A percentile compares a stretch with the other conserved stretches of the same genome.
Evolutionary conservation across 2,113 vertebrate genomes (phyloP).

Genomic region (Megaceryle torquata): DNA sequence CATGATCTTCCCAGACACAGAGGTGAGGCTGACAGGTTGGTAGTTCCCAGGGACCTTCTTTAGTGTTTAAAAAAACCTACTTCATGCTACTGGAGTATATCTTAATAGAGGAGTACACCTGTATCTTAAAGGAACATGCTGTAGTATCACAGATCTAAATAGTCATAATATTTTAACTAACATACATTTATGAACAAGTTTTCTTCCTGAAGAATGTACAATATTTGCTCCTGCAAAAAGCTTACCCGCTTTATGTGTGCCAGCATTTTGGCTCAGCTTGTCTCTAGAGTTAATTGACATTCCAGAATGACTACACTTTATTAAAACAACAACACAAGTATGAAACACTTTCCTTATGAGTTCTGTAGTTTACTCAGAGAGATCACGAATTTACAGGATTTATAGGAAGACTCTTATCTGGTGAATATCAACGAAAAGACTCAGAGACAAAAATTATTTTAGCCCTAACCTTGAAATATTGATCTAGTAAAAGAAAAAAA

Average conservation of each 20-base stretch:
- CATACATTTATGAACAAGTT: neutral
- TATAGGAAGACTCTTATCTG: neutral
- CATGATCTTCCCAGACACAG: no score
- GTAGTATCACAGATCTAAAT: neutral
- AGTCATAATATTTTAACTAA: neutral
- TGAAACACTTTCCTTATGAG: neutral
- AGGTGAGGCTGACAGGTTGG: no score
- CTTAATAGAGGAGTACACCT: neutral
- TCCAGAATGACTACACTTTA: neutral
- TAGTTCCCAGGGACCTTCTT: neutral
- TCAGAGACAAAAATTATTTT: neutral
- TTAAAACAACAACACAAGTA: neutral
- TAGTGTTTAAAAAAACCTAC: neutral
- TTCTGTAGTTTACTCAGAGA: neutral
- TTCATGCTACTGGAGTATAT: neutral
- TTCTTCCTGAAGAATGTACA: neutral
- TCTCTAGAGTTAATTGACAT: neutral
- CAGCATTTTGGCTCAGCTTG: neutral
- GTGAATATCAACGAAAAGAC: neutral
- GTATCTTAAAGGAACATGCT: neutral
- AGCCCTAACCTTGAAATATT: neutral
- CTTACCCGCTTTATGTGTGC: neutral
- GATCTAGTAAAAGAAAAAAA: neutral
- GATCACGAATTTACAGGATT: neutral
- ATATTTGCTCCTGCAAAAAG: neutral